A percentile compares a stretch with the other conserved stretches of the same genome.
These are phyloP conservation scores for Drepanosiphum platanoidis DNA, from an alignment of 2,888 invertebrate genomes.

Conservation along the genomic window DNA sequence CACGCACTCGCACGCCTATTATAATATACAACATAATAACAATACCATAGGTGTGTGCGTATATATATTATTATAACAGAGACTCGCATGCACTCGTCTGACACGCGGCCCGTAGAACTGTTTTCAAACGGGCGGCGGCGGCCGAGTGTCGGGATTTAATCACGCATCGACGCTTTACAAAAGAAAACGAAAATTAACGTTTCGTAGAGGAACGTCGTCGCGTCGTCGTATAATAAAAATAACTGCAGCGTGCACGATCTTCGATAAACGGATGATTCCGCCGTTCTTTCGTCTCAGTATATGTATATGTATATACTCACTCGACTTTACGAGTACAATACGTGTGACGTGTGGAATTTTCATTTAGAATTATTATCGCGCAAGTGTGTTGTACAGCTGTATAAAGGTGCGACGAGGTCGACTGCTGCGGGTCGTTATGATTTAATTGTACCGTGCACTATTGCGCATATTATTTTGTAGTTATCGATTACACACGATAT, in stretches of 20 bases:
- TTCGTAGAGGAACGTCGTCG: slow-evolving; percentile 7
- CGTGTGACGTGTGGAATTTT: not conserved
- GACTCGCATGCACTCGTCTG: not conserved
- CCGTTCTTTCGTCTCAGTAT: not conserved
- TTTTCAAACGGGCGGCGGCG: slow-evolving; percentile 17
- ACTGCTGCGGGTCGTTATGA: no score
- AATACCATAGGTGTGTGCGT: no score
- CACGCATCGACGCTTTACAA: slow-evolving; percentile 47
- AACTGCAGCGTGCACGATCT: slow-evolving; percentile 32
- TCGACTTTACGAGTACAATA: not conserved
- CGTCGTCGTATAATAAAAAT: no score
- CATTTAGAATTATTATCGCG: not conserved
- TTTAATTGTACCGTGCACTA: not conserved
- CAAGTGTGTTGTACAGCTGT: not conserved
- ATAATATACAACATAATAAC: not conserved
- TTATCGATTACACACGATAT: no score
- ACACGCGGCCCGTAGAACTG: not conserved
- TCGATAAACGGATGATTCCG: slow-evolving; percentile 13
- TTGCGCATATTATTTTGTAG: no score
- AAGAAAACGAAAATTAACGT: slow-evolving; percentile 47
- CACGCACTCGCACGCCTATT: not conserved
- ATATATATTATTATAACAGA: slow-evolving; percentile 20
- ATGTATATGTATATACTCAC: no score
- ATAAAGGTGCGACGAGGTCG: not conserved
- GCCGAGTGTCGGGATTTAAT: slow-evolving; percentile 36